These are phyloP conservation scores for Urocitellus parryii DNA, from an alignment of 2,113 vertebrate genomes.

Conservation along the genomic window DNA sequence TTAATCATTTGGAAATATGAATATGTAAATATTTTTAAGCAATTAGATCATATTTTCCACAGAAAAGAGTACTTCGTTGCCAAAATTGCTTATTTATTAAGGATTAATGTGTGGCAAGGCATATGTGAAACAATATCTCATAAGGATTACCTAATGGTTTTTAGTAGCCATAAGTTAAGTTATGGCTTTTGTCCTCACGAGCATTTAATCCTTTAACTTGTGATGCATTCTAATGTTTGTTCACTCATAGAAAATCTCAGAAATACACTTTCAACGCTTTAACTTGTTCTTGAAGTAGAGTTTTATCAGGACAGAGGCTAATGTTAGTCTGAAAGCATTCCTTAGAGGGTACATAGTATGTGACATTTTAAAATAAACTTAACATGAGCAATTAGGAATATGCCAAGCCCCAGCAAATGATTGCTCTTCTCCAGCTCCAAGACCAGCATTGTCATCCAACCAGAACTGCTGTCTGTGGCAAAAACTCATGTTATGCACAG, in stretches of 20 bases:
- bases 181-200: not conserved
- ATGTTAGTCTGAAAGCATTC: not conserved
- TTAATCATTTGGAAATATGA: not conserved
- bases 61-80: not conserved
- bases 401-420: not conserved
- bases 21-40: not conserved
- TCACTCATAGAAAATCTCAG: not conserved
- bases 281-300: not conserved
- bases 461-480: not conserved
- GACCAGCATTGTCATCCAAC: not conserved
- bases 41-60: conserved; percentile 4
- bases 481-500: not conserved
- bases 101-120: not conserved
- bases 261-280: not conserved
- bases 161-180: not conserved
- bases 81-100: not conserved
- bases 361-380: not conserved
- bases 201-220: not conserved
- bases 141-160: not conserved
- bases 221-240: not conserved
- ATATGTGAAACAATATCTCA: not conserved
- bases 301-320: not conserved
- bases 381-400: not conserved
- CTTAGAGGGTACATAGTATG: not conserved
- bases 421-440: not conserved